Conservation (phyloP, 2,888 invertebrate genomes). For the Drosophila birchii region DNA sequence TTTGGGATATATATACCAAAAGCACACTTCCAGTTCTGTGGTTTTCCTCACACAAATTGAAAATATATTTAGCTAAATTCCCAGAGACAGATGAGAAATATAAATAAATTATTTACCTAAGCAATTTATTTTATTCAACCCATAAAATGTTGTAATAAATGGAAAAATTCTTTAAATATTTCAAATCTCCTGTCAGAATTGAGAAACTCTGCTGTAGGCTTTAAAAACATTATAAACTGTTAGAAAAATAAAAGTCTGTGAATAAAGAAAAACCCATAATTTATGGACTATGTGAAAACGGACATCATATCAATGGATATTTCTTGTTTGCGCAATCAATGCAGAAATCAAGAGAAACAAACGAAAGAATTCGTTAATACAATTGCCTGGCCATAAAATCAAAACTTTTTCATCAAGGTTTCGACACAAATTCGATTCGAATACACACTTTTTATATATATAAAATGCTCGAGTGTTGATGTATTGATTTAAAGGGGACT, state of each 20-base stretch:
- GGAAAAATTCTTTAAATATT: not conserved
- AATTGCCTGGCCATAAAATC: slow-evolving; percentile 25
- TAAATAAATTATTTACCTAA: slow-evolving; percentile 1
- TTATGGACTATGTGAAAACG: slow-evolving; percentile 30
- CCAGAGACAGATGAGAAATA: not conserved
- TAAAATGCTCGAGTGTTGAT: slow-evolving; percentile 68
- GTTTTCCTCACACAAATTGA: not conserved
- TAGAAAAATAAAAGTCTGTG: slow-evolving; percentile 1
- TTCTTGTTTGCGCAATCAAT: slow-evolving; percentile 29
- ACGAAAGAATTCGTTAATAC: slow-evolving; percentile 24
- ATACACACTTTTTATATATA: slow-evolving; percentile 9
- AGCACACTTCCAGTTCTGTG: not conserved
- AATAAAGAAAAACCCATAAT: slow-evolving; percentile 2
- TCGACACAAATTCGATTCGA: slow-evolving; percentile 57
- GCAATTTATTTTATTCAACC: not conserved
- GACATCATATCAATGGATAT: slow-evolving; percentile 58
- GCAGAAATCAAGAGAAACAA: slow-evolving; percentile 15
- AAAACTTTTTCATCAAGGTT: slow-evolving; percentile 62
- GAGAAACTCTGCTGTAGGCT: not conserved
- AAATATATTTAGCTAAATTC: not conserved
- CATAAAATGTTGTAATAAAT: slow-evolving; percentile 3
- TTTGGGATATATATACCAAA: not conserved
- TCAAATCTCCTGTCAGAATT: not conserved
- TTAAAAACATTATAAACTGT: slow-evolving; percentile 1
- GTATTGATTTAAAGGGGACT: slow-evolving; percentile 51